Conservation (phyloP, 2,113 vertebrate genomes). For the Meles meles region DNA sequence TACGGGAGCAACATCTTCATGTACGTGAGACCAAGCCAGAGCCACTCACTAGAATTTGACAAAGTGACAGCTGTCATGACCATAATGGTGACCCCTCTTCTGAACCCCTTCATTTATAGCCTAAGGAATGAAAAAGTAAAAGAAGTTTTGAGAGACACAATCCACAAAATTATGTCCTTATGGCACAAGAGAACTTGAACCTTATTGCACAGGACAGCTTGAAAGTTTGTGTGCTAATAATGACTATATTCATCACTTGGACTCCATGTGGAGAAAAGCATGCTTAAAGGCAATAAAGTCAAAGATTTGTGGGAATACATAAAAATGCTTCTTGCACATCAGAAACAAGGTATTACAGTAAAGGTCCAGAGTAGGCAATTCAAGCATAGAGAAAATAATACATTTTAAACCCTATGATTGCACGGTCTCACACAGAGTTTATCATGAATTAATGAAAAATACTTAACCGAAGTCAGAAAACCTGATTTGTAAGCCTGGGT, state of each 20-base stretch:
- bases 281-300: background rate
- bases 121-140: conserved; percentile 55
- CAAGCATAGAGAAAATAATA: background rate
- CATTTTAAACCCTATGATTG: background rate
- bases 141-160: conserved; percentile 4
- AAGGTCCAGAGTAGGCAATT: background rate
- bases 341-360: background rate
- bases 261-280: background rate
- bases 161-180: background rate
- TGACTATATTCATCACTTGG: background rate
- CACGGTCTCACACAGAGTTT: background rate
- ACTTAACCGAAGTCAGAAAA: background rate
- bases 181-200: background rate
- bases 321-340: background rate
- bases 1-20: conserved; percentile 47
- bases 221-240: background rate
- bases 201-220: background rate
- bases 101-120: conserved; percentile 61
- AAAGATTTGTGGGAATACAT: background rate
- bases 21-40: conserved; percentile 48
- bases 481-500: background rate
- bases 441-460: background rate
- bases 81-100: background rate
- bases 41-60: background rate
- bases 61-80: conserved; percentile 19